These are phyloP conservation scores for Orius insidiosus DNA, from an alignment of 1,140 invertebrate species.

Conservation along the genomic window DNA sequence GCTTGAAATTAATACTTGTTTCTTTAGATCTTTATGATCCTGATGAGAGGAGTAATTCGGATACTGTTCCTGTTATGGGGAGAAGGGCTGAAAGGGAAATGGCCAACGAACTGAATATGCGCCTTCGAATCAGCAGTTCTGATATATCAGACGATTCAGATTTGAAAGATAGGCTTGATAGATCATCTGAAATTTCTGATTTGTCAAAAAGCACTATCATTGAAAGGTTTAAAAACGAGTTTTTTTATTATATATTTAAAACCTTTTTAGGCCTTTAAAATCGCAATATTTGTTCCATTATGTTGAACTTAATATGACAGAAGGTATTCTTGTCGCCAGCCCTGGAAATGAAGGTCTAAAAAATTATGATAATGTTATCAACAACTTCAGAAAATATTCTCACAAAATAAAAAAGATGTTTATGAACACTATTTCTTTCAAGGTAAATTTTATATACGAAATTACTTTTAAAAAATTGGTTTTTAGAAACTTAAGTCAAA, in stretches of 20 bases:
- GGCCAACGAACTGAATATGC: not conserved
- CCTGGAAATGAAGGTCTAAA: constrained; percentile 24
- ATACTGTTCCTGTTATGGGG: constrained; percentile 15
- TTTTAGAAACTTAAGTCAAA: constrained; percentile 36
- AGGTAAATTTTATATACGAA: constrained; percentile 27
- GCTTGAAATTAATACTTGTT: not conserved
- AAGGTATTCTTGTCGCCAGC: constrained; percentile 44
- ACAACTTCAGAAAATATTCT: constrained; percentile 44
- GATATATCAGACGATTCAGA: constrained; percentile 11
- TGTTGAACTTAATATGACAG: constrained; percentile 42
- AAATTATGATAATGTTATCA: constrained; percentile 31
- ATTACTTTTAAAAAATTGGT: too few relatives aligned
- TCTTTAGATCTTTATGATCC: constrained; percentile 42
- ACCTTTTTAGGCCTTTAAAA: constrained; percentile 40
- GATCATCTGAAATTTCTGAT: not conserved
- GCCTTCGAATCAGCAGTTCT: constrained; percentile 1
- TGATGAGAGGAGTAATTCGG: constrained; percentile 3
- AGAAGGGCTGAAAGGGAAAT: constrained; percentile 16
- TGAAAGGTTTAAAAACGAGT: not conserved
- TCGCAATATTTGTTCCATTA: constrained; percentile 50
- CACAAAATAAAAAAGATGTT: constrained; percentile 49
- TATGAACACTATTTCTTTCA: constrained; percentile 44
- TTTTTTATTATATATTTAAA: constrained; percentile 23
- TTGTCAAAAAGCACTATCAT: not conserved
- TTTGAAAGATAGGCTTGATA: not conserved